Percentiles rank a stretch among this genome's conserved stretches.
Evolutionary conservation across 2,113 vertebrate species (phyloP).

Genomic region (Salvelinus namaycush): DNA sequence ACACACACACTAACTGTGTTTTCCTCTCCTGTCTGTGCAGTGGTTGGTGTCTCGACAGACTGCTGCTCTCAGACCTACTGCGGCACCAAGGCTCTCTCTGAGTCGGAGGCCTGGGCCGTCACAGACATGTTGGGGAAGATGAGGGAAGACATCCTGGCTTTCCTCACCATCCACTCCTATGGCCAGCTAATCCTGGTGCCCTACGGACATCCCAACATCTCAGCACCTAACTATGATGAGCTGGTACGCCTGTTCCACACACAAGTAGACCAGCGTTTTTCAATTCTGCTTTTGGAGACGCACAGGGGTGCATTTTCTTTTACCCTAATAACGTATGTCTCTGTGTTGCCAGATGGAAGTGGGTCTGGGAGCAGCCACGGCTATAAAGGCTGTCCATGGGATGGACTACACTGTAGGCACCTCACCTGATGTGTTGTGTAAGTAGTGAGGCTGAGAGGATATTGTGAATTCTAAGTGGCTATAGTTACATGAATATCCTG

Average conservation of each 20-base stretch:
- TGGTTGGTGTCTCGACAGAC: slow-evolving; percentile 72
- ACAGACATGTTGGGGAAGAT: slow-evolving; percentile 67
- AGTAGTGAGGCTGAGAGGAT: slow-evolving; percentile 29
- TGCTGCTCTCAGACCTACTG: slow-evolving; percentile 73
- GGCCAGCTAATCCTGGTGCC: slow-evolving; percentile 83
- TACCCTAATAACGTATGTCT: slow-evolving; percentile 1
- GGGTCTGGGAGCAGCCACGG: slow-evolving; percentile 79
- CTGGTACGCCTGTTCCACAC: slow-evolving; percentile 68
- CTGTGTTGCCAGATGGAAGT: slow-evolving; percentile 78
- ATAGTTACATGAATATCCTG: too few species aligned
- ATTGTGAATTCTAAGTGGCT: too few species aligned
- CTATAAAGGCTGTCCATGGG: slow-evolving; percentile 80
- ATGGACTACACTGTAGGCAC: slow-evolving; percentile 80
- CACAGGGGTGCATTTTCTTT: too few species aligned
- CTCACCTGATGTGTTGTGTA: slow-evolving; percentile 68
- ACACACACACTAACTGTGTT: not conserved
- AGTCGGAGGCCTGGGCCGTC: slow-evolving; percentile 78
- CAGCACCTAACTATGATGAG: slow-evolving; percentile 77
- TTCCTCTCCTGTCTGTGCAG: slow-evolving; percentile 55
- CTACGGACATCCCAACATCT: slow-evolving; percentile 78
- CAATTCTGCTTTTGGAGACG: too few species aligned
- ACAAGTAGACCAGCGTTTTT: too few species aligned
- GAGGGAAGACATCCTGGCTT: slow-evolving; percentile 76
- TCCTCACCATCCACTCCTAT: slow-evolving; percentile 85
- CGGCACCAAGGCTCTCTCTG: slow-evolving; percentile 72